Base-by-base conservation (phyloP, 2,888 invertebrate species). In the Tolmerus cingulatus region DNA sequence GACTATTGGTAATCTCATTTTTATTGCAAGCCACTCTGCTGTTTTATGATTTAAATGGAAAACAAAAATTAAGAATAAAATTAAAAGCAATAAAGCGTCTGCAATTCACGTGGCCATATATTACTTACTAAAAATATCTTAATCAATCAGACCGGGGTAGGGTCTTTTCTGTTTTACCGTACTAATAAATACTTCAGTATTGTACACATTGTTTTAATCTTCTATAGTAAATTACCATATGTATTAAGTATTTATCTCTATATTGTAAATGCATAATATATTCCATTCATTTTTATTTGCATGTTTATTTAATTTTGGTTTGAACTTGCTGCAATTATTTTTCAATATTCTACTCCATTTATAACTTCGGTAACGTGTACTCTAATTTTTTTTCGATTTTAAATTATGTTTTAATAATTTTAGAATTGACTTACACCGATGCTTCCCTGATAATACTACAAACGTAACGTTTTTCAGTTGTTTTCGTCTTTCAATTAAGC, bases 11-110 rank as follows among this genome's bases (percentile, higher is more conserved):
- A 66, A 66, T 86, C 85, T 86, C 74, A 66, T 66, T 88, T 88
- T 87, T 51, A 79, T 88, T 88, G 88, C 88, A 88, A 88, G 87
- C 88, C 88, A 88, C 88, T 88, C 88, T 84, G 87, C 77, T 87
- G 74, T 79, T 57, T 57, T 57, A 16, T 82, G 23, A 34, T 57
- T 57, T 37, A n/a, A n/a, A 66, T 46, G 46, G 57, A 30, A 8
- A 34, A 16, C n/a, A 34, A 19, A 27, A 46, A 46, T 40, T 40
- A 40, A 40, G 40, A 46, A 79, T 2, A 74, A 74, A 37, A 37
- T 76, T 76, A 40, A 37, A 46, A 76, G 14, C 57, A 30, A 81
- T 51, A 37, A 82, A 82, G 27, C 66, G 57, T 66, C 82, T 82
- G 66, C 82, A 87, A 88, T 88, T 86, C 87, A 88, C 87, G 88